A percentile compares a stretch with the other conserved stretches of the same genome.
Conservation (phyloP, 2,888 invertebrate species). For the Nomada flava region DNA sequence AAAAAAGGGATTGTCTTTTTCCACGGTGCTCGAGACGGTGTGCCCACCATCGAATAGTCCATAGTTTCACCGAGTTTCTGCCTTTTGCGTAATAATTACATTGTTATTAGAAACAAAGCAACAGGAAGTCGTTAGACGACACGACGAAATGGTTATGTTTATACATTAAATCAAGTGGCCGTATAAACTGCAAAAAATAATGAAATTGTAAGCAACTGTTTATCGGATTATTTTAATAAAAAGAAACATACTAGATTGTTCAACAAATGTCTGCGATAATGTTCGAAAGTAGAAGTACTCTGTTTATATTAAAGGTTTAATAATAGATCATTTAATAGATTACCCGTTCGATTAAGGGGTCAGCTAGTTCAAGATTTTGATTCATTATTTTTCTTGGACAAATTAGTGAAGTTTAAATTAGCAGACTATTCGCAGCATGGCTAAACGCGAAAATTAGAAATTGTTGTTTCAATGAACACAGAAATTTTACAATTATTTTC, state of each 20-base stretch:
- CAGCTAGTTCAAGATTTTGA: too few relatives aligned
- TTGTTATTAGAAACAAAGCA: slow-evolving; percentile 63
- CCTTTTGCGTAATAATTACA: slow-evolving; percentile 68
- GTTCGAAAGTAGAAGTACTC: not conserved
- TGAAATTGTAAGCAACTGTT: slow-evolving; percentile 15
- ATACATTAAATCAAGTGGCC: slow-evolving; percentile 38
- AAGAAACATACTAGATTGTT: not conserved
- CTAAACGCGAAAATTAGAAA: too few relatives aligned
- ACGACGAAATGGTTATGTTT: slow-evolving; percentile 34
- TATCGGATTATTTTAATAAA: not conserved
- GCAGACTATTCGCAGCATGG: too few relatives aligned
- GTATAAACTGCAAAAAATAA: slow-evolving; percentile 16
- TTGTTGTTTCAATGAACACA: too few relatives aligned
- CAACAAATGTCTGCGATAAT: not conserved
- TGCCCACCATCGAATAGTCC: slow-evolving; percentile 35
- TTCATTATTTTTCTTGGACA: too few relatives aligned
- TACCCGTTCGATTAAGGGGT: too few relatives aligned
- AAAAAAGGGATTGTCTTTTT: slow-evolving; percentile 57
- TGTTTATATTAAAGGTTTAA: too few relatives aligned
- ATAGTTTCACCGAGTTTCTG: slow-evolving; percentile 64
- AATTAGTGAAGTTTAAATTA: too few relatives aligned
- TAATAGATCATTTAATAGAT: too few relatives aligned
- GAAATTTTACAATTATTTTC: too few relatives aligned
- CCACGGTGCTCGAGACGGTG: slow-evolving; percentile 41
- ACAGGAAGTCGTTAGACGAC: slow-evolving; percentile 62